phyloP scores from a whole-genome alignment of 2,797 vertebrate species.

The Acipenser transmontanus region DNA sequence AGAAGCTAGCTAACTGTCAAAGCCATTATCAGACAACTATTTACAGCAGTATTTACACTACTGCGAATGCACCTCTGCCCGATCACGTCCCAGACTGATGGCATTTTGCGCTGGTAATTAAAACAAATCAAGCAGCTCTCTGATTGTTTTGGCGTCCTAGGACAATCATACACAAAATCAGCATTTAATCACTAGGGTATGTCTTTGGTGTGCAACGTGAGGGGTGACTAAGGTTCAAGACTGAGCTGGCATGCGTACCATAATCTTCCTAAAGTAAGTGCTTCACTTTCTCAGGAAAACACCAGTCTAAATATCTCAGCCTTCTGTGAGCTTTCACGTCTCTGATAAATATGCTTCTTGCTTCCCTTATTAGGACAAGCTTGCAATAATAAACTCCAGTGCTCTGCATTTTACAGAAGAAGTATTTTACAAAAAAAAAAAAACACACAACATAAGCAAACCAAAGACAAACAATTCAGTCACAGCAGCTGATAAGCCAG shows the following conservation, averaged over 20 bases:
- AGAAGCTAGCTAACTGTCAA: conserved; percentile 90
- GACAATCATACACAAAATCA: conserved; percentile 96
- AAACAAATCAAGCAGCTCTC: conserved; percentile 96
- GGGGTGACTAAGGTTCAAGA: conserved; percentile 88
- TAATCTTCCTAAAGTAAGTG: conserved; percentile 82
- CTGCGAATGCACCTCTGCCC: conserved; percentile 82
- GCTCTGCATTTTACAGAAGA: conserved; percentile 62
- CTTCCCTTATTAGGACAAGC: conserved; percentile 75
- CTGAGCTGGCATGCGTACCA: conserved; percentile 77
- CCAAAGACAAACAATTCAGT: conserved; percentile 74
- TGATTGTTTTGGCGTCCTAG: conserved; percentile 97
- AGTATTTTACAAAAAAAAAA: conserved; percentile 51
- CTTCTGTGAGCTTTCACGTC: conserved; percentile 57
- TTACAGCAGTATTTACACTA: conserved; percentile 94
- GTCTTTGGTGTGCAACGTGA: conserved; percentile 83
- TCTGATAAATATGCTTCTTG: conserved; percentile 64
- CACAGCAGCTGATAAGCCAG: conserved; percentile 67
- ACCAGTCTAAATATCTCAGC: conserved; percentile 66
- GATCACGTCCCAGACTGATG: conserved; percentile 91
- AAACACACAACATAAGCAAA: conserved; percentile 41
- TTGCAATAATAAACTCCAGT: conserved; percentile 63
- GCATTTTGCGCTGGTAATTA: conserved; percentile 94
- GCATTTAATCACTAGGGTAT: conserved; percentile 87
- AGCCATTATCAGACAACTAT: conserved; percentile 90
- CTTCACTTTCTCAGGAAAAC: conserved; percentile 50